Base-by-base conservation (phyloP, 1,140 invertebrate genomes). In the Danaus plexippus region DNA sequence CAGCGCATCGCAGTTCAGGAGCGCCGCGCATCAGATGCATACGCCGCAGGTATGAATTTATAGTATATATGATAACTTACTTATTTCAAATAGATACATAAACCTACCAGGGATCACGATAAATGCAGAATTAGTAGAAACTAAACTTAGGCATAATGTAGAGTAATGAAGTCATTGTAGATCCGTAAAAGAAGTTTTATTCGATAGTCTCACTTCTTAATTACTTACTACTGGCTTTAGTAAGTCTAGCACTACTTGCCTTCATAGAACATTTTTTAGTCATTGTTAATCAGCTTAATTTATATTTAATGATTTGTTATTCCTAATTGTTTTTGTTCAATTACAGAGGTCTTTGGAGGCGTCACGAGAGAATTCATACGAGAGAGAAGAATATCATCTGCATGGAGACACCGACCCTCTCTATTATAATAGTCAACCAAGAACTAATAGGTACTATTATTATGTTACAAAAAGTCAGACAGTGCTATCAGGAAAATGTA, bases 391-490 rank as follows among this genome's bases (percentile, higher is more conserved):
- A 63, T 85, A 87, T 59, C 81, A 87, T 57, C 64, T 82, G 54
- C 81, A 87, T 67, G 74, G 82, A 51, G 90, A 92, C 74, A 92
- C 92, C 66, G 95, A 97, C 85, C 95, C 95, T 64, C 89, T 98
- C 59, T 97, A 93, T 77, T 97, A 97, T 81, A 97, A 97, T 85
- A 96, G 95, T 85, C 89, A 95, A 85, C 95, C 96, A 66, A 85
- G 73, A 57, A 84, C 79, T 46, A 85, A 80, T 71, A 84, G 84
- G 84, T 84, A 70, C 11, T 54, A 50, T 52, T 22, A 43, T 54
- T 58, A 12, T 13, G 3, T 11, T 48, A 8, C 10, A 13, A 15
- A 47, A 15, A 10, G 12, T 9, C 18, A 11, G n/a, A 41, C 11
- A 18, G 22, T 9, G 11, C 13, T 40, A 50, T 50, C 22, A 9